These are phyloP conservation scores for Pollenia amentaria DNA, from an alignment of 2,888 invertebrate species.

Conservation along the genomic window DNA sequence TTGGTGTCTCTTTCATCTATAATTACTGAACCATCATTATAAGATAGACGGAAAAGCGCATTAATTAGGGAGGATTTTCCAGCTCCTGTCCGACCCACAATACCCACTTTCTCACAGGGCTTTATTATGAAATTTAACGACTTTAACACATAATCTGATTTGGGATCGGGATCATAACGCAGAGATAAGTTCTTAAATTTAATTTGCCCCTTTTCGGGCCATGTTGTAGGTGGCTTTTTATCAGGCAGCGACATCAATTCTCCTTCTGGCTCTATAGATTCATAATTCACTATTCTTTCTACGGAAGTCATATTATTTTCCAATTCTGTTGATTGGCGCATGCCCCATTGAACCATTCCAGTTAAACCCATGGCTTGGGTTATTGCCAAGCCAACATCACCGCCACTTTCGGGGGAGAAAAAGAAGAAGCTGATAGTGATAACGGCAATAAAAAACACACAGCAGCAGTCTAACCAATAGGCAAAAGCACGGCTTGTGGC, in stretches of 20 bases:
- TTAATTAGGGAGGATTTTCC: conserved; percentile 90
- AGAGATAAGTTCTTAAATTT: conserved; percentile 89
- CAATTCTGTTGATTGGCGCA: conserved; percentile 95
- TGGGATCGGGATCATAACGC: conserved; percentile 87
- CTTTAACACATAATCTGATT: conserved; percentile 90
- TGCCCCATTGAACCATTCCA: conserved; percentile 91
- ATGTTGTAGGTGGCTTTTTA: conserved; percentile 88
- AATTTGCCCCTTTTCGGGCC: conserved; percentile 90
- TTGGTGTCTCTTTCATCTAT: conserved; percentile 92
- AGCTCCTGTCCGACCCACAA: conserved; percentile 90
- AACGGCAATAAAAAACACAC: conserved; percentile 92
- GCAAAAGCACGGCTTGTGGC: conserved; percentile 97
- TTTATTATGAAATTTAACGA: conserved; percentile 88
- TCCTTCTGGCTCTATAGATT: conserved; percentile 84
- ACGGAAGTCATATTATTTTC: conserved; percentile 96
- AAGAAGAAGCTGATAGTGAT: conserved; percentile 95
- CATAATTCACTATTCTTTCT: conserved; percentile 91
- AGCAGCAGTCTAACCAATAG: conserved; percentile 95
- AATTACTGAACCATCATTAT: conserved; percentile 90
- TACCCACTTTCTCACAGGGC: conserved; percentile 89
- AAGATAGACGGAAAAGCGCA: conserved; percentile 91
- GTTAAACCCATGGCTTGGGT: conserved; percentile 92
- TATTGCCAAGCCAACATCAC: conserved; percentile 91
- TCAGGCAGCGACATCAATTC: conserved; percentile 88
- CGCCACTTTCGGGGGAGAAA: conserved; percentile 88